Evolutionary conservation across 2,888 invertebrate species (phyloP).

Genomic region (Chloroclystis v-ata): DNA sequence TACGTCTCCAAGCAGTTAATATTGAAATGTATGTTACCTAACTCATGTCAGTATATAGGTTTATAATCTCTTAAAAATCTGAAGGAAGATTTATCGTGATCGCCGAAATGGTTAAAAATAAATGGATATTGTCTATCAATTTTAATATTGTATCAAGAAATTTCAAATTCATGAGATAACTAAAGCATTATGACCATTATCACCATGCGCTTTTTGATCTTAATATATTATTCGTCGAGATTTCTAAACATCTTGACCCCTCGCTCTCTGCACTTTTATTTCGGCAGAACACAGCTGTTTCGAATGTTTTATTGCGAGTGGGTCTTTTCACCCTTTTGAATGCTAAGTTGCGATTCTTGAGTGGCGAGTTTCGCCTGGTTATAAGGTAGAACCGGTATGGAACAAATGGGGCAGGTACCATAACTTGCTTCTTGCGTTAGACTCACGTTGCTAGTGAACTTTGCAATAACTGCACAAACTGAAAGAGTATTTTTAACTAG

Average conservation of each 20-base stretch:
- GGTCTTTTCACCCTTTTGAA: constrained; percentile 18
- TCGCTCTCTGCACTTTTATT: constrained; percentile 15
- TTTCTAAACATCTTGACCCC: constrained; percentile 6
- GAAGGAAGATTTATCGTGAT: no score
- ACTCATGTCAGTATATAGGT: no score
- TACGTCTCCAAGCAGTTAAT: no score
- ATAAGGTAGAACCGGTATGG: constrained; percentile 17
- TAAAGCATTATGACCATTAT: not conserved
- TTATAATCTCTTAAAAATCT: no score
- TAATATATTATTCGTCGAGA: not conserved
- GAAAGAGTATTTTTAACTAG: constrained; percentile 3
- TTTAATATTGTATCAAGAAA: no score
- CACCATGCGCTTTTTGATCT: no score
- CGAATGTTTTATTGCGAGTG: constrained; percentile 12
- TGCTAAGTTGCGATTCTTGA: constrained; percentile 10
- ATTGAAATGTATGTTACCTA: no score
- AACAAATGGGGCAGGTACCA: constrained; percentile 17
- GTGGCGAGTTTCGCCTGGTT: constrained; percentile 8
- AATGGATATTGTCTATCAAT: no score
- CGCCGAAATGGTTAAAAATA: no score
- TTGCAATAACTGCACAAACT: constrained; percentile 9
- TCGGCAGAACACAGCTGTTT: constrained; percentile 16
- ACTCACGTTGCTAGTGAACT: constrained; percentile 9
- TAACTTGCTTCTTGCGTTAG: constrained; percentile 10
- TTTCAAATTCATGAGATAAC: no score